A percentile compares a stretch with the other conserved stretches of the same genome.
These are phyloP conservation scores for Kradibia gibbosae DNA, from an alignment of 1,140 invertebrate genomes.

Conservation along the genomic window DNA sequence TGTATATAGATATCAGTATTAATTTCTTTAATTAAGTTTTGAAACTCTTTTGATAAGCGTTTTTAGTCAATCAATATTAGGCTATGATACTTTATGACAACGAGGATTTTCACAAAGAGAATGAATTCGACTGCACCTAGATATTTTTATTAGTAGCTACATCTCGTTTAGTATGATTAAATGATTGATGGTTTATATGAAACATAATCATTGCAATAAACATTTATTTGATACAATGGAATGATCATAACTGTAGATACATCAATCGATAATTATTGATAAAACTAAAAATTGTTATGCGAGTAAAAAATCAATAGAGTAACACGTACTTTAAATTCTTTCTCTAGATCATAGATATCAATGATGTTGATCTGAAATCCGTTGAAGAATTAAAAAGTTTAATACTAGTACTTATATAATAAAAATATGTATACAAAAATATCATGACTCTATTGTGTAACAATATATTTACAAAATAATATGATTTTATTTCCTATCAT, in stretches of 20 bases:
- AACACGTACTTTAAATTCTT: conserved; percentile 23
- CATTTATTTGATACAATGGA: not conserved
- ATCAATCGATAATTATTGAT: conserved; percentile 8
- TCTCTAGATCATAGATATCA: conserved; percentile 38
- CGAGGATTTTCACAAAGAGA: conserved; percentile 18
- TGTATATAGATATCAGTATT: conserved; percentile 50
- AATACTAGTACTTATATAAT: conserved; percentile 15
- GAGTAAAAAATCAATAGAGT: not conserved
- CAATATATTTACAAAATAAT: conserved; percentile 40
- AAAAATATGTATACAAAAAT: conserved; percentile 45
- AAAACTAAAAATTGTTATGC: not conserved
- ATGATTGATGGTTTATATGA: not conserved
- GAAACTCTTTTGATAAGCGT: conserved; percentile 34
- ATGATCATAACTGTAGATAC: not conserved
- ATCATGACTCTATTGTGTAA: conserved; percentile 43
- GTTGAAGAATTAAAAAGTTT: conserved; percentile 19
- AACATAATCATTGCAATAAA: not conserved
- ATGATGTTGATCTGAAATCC: not conserved
- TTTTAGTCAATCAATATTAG: conserved; percentile 30
- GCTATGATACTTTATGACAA: conserved; percentile 31
- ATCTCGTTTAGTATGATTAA: not conserved
- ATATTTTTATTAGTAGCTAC: not conserved
- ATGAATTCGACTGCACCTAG: conserved; percentile 9
- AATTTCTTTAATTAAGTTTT: conserved; percentile 43
- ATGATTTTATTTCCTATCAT: conserved; percentile 43